A percentile compares a stretch with the other conserved stretches of the same genome.
Conservation (phyloP, 2,113 vertebrate genomes). For the Illadopsis cleaveri region DNA sequence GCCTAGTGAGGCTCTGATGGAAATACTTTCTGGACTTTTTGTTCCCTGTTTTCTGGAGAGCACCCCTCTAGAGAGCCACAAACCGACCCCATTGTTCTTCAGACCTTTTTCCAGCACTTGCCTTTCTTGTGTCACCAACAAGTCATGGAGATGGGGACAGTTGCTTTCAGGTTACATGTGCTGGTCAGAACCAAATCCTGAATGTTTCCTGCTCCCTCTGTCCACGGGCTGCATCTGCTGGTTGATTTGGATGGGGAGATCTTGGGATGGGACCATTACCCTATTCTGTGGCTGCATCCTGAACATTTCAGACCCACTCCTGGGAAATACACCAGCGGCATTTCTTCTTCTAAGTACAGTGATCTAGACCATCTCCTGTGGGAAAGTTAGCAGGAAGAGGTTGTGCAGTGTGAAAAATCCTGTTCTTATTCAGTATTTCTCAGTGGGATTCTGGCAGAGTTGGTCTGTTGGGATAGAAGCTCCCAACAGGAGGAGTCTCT, state of each 20-base stretch:
- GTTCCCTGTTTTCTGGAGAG: not conserved
- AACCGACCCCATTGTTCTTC: accelerated
- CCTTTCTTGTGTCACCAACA: not conserved
- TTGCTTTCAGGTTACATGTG: not conserved
- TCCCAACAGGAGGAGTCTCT: not conserved
- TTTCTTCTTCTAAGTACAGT: not conserved
- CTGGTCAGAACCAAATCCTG: not conserved
- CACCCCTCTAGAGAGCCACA: not conserved
- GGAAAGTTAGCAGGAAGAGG: not conserved
- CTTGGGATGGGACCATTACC: not conserved
- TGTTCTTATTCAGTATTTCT: not conserved
- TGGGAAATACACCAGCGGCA: not conserved
- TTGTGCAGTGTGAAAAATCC: not conserved
- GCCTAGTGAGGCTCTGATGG: not conserved
- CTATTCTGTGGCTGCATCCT: not conserved
- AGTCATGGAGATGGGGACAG: accelerated
- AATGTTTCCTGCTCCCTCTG: not conserved
- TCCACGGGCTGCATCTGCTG: not conserved
- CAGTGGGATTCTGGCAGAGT: not conserved
- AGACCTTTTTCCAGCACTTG: not conserved
- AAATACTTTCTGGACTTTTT: not conserved
- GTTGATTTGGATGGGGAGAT: not conserved
- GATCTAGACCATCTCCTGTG: not conserved
- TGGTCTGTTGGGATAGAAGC: not conserved
- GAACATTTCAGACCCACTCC: accelerated